Conservation (phyloP, 92 coral and sea anemone species). For the Siderastrea radians region DNA sequence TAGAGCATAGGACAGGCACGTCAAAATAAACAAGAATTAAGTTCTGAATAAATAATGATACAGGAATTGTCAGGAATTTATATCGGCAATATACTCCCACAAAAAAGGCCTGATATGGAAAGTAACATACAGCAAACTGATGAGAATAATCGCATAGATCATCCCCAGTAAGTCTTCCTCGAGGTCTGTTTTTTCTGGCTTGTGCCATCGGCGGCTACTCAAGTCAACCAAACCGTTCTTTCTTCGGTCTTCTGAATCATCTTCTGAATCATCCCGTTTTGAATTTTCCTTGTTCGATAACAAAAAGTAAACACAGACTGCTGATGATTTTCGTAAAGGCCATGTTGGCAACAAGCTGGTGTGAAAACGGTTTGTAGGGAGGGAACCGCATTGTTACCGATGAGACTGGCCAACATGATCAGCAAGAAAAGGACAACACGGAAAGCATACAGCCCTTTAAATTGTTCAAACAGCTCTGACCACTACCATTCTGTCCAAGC, state of each 20-base stretch:
- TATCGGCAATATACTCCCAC: constrained; percentile 35
- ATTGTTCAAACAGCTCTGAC: constrained; percentile 33
- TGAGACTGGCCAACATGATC: constrained; percentile 44
- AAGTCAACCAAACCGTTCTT: not conserved
- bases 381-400: constrained; percentile 65
- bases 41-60: constrained; percentile 31
- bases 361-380: constrained; percentile 62
- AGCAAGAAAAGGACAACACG: constrained; percentile 54
- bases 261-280: not conserved
- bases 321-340: constrained; percentile 66
- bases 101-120: constrained; percentile 70
- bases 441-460: constrained; percentile 15
- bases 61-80: constrained; percentile 27
- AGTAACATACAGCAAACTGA: constrained; percentile 53
- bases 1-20: constrained; percentile 66
- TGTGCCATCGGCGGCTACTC: constrained; percentile 3
- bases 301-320: constrained; percentile 44
- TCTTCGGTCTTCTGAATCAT: not conserved
- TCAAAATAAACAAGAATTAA: constrained; percentile 50
- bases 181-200: constrained; percentile 21
- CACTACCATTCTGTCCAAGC: too few relatives aligned
- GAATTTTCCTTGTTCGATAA: constrained; percentile 4
- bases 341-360: constrained; percentile 66
- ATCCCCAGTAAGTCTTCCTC: constrained; percentile 69
- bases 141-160: constrained; percentile 54